Evolutionary conservation across 2,113 vertebrate genomes (phyloP).

Genomic region (Eolophus roseicapilla): DNA sequence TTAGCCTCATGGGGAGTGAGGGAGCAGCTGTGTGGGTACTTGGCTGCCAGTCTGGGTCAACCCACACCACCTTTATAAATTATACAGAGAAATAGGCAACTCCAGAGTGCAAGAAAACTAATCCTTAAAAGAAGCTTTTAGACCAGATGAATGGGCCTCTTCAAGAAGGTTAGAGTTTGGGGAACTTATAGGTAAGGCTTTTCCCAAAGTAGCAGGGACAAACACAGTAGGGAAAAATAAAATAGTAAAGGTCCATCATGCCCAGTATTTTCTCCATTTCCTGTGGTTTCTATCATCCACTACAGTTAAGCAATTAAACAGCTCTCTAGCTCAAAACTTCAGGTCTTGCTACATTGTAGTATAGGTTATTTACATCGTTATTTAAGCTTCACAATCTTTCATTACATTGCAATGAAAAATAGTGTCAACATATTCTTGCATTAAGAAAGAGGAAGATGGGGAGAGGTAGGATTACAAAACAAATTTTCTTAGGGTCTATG

Average conservation of each 20-base stretch:
- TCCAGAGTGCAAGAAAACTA: neutral
- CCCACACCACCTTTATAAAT: neutral
- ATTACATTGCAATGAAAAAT: neutral
- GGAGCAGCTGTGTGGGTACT: neutral
- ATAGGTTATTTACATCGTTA: neutral
- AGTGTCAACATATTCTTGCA: neutral
- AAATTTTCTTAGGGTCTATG: neutral
- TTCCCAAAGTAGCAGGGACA: neutral
- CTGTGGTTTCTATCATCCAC: neutral
- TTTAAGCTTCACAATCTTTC: neutral
- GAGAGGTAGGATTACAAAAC: neutral
- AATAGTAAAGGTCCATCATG: neutral
- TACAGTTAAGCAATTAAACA: neutral
- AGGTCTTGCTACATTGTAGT: neutral
- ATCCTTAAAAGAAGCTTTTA: neutral
- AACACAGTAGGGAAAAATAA: neutral
- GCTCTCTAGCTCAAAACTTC: neutral
- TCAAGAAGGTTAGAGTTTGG: neutral
- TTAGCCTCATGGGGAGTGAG: fast-evolving
- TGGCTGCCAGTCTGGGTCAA: neutral
- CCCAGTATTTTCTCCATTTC: neutral
- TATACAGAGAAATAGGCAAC: neutral
- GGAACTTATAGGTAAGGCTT: neutral
- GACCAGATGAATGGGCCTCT: fast-evolving
- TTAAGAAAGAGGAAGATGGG: neutral